Evolutionary conservation across 2,888 invertebrate genomes (phyloP), one percentile per base, ranked within the genome.

Genomic region (Cartodere bifasciata): DNA sequence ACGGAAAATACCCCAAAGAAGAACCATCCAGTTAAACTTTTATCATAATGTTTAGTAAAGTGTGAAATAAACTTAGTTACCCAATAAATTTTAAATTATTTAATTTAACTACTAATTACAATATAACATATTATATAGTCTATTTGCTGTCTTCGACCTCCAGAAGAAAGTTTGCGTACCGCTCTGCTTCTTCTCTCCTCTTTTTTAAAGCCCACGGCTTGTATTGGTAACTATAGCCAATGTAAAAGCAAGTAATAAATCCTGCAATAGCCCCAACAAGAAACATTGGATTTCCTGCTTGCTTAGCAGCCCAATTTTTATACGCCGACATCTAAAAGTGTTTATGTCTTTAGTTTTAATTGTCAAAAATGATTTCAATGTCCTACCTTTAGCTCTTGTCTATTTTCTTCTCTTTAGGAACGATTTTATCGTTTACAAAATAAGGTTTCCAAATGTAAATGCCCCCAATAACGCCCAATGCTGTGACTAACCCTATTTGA

Each of bases 401-500:
- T n/a, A n/a, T n/a, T n/a, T n/a, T n/a, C n/a, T n/a, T n/a, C n/a
- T n/a, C n/a, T n/a, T n/a, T n/a, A n/a, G n/a, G n/a, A n/a, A n/a
- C n/a, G n/a, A n/a, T n/a, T 24, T 20, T 23, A 7, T 27, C 2
- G 7, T 12, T 12, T 4, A 51, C 2, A 26, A 64, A 46, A 3
- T 60, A 38, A 22, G 64, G 64, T 32, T 55, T 51, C 63, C 63
- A 64, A 55, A 63, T 62, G 38, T 64, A 64, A 38, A 57, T 37
- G 16, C 63, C 63, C 22, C 55, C 55, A 17, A 58, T 39, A 3
- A 47, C 34, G 10, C 52, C 64, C 32, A 63, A 11, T 9, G 51
- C 51, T 14, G 55, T 50, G 20, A 56, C 56, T 34, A 64, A 31
- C 48, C 62, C 48, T 35, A 63, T 48, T 41, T 63, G 61, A 13